Evolutionary conservation across 1,140 invertebrate genomes (phyloP), one percentile per base, ranked within the genome.

Genomic region (Sycophaga agraensis): DNA sequence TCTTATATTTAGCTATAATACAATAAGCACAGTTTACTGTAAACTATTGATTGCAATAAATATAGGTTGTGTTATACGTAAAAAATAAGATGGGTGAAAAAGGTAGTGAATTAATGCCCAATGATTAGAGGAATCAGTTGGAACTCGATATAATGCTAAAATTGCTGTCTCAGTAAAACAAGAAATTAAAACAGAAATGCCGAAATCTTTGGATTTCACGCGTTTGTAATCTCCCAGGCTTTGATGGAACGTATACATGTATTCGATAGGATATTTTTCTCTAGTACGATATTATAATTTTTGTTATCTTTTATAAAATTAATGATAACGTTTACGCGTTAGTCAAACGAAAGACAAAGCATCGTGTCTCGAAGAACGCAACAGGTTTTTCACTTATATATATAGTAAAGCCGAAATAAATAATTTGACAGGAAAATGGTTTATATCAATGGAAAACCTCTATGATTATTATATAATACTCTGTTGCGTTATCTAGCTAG

Each of bases 171-270:
- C 37, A n/a, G 17, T 51, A 53, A 40, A 19, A 11, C 4, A 26
- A 40, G 1, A 14, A 53, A 26, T 19, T 42, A 19, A 31, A 43
- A 46, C n/a, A 42, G 34, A 43, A 21, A 55, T 43, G 51, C 39
- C 51, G 24, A 55, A 55, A 55, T 55, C 51, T 55, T 55, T 55
- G 51, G 51, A 55, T 31, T 42, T 55, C 24, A 24, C 37, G 26
- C 22, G 39, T 7, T 53, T 40, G 24, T 39, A 11, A 7, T 31
- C 17, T 37, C 12, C 70, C 67, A 78, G 72, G 1, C 14, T 17
- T 5, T 14, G 1, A 9, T 26, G 3, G 1, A 34, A 16, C n/a
- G 28, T 49, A 49, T 49, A 49, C 16, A 37, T 24, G 19, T 5
- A 2, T 12, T 37, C n/a, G 24, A 8, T 24, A 17, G 2, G 0